Conservation (phyloP, 2,888 invertebrate species). For the Platycnemis pennipes region DNA sequence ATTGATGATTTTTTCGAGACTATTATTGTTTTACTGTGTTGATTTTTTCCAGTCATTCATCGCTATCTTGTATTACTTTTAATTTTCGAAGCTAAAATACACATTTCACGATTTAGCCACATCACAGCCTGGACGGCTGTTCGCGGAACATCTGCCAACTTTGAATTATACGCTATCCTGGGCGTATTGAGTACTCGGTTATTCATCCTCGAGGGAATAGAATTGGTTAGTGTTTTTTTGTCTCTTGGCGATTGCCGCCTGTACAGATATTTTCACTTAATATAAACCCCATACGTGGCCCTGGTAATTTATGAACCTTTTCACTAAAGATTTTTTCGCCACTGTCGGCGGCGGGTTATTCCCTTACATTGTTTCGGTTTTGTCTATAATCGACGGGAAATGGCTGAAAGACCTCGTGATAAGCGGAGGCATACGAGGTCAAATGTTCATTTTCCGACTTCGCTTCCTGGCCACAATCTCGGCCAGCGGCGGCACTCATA, state of each 20-base stretch:
- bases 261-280: too few relatives aligned
- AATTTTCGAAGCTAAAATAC: neutral
- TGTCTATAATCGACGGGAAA: neutral
- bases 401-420: neutral
- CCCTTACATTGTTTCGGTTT: neutral
- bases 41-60: neutral
- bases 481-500: neutral
- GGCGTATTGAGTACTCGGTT: too few relatives aligned
- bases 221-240: too few relatives aligned
- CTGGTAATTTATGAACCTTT: neutral
- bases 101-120: neutral
- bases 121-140: neutral
- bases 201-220: too few relatives aligned
- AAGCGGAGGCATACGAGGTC: neutral
- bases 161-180: neutral
- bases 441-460: neutral
- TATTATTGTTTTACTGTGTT: too few relatives aligned
- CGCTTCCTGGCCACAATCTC: neutral
- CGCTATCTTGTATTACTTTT: neutral
- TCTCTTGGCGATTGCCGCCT: too few relatives aligned
- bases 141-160: neutral
- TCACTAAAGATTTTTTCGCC: neutral
- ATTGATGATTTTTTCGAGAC: too few relatives aligned
- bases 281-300: too few relatives aligned
- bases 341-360: neutral